These are phyloP conservation scores for Beaufortia kweichowensis DNA, from an alignment of 2,113 vertebrate species.

Conservation along the genomic window DNA sequence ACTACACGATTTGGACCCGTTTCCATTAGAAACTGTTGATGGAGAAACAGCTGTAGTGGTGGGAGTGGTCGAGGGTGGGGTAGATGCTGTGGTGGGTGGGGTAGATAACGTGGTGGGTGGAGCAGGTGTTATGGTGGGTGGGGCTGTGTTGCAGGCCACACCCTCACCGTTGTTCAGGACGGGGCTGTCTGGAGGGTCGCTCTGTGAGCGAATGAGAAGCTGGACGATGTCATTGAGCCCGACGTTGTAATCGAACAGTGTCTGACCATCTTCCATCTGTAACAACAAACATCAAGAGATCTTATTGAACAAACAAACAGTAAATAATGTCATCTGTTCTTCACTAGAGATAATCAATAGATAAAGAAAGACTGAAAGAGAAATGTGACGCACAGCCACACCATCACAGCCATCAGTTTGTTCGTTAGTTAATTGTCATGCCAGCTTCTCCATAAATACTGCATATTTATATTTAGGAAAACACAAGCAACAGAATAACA, in stretches of 20 bases:
- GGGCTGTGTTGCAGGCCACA: slow-evolving; percentile 57
- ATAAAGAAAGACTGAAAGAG: too few species aligned
- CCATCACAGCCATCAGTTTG: too few species aligned
- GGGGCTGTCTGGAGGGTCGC: slow-evolving; percentile 81
- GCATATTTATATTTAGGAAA: too few species aligned
- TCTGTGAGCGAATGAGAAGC: slow-evolving; percentile 90
- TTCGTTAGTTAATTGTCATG: too few species aligned
- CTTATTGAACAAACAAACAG: background rate
- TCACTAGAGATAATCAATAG: too few species aligned
- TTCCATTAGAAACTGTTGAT: slow-evolving; percentile 50
- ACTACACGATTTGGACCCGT: slow-evolving; percentile 51
- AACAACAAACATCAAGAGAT: background rate
- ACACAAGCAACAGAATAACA: too few species aligned
- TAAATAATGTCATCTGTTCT: too few species aligned
- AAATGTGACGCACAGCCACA: too few species aligned
- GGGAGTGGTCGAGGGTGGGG: slow-evolving; percentile 54
- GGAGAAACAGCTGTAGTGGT: slow-evolving; percentile 48
- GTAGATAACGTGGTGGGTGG: slow-evolving; percentile 51
- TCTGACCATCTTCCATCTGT: slow-evolving; percentile 97
- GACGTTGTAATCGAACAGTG: slow-evolving; percentile 96
- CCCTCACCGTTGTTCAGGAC: slow-evolving; percentile 75
- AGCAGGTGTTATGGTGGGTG: slow-evolving; percentile 48
- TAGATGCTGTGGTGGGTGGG: slow-evolving; percentile 50
- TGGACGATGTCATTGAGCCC: slow-evolving; percentile 98
- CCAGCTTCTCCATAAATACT: too few species aligned